Base-by-base conservation (phyloP, 1,140 invertebrate species). In the Tetraneura akinire region DNA sequence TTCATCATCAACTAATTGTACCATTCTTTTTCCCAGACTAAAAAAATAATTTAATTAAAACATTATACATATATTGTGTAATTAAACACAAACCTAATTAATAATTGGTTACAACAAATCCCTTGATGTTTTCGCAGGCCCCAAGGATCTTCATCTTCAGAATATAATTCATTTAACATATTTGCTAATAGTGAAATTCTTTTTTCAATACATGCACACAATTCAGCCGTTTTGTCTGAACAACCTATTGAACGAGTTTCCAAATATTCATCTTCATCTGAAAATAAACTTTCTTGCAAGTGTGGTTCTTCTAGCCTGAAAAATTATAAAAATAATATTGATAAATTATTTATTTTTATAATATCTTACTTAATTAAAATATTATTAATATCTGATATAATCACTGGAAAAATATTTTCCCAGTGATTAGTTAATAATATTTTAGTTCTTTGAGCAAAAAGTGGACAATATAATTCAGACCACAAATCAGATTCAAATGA, bases 361-460 rank as follows among this genome's bases (percentile, higher is more conserved):
- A 70, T 49, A 26, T 47, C 37, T 78, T 62, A 78, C 74, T 78
- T 10, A 16, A 29, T 47, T 45, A 78, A 78, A 14, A 32, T 29
- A 29, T 47, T 62, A n/a, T 78, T 45, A 0, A 78, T 47, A 47
- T 78, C 74, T 23, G 74, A 78, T 4, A 78, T 45, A 26, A 78
- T 62, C 29, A 42, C 16, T 5, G 74, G 53, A 26, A 78, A 78
- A 26, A 60, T 9, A n/a, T 78, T n/a, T 45, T 78, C 74, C 74
- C 74, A 78, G 10, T 78, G 74, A 26, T 10, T 62, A 45, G 53
- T 78, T 62, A 78, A 29, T 16, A 78, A 32, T 14, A 45, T 37
- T 60, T 78, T 78, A 60, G 55, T 78, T 62, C 37, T 78, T 78
- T 78, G 74, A 62, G 74, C 53, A 60, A 78, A 78, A 1, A 78